phyloP scores from a whole-genome alignment of 2,113 vertebrate species.

The Platanista minor region DNA sequence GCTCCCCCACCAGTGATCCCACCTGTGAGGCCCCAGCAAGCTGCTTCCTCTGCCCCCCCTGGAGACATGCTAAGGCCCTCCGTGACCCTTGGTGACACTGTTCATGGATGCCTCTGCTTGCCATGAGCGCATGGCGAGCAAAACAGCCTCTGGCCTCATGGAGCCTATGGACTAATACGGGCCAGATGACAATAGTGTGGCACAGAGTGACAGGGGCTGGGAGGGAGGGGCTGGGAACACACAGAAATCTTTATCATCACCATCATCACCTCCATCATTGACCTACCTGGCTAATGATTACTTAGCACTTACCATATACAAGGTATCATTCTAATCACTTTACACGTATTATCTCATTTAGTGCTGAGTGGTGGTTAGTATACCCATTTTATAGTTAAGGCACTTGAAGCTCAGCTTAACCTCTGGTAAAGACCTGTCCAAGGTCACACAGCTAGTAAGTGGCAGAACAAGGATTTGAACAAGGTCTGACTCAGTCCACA shows the following conservation, averaged over 20 bases:
- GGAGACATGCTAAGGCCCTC: not conserved
- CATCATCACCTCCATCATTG: fast-evolving
- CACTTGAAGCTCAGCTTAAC: not conserved
- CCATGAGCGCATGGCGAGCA: not conserved
- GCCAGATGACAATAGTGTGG: not conserved
- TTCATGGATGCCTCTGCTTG: too few species aligned
- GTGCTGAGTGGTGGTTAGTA: not conserved
- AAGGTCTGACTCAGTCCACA: not conserved
- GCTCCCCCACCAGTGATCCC: too few species aligned
- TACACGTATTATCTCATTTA: not conserved
- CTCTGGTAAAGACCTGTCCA: not conserved
- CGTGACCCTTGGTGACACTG: not conserved
- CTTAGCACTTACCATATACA: not conserved
- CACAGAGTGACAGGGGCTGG: not conserved
- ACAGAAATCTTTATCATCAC: not conserved
- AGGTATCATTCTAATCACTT: not conserved
- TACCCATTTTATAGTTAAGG: not conserved
- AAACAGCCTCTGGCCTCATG: not conserved
- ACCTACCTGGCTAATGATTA: too few species aligned
- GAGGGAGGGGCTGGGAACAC: not conserved
- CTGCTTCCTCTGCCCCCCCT: not conserved
- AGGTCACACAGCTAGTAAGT: not conserved
- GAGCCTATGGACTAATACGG: fast-evolving
- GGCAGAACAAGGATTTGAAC: not conserved
- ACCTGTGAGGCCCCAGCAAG: not conserved